Conservation (phyloP, 1,140 invertebrate genomes). For the Pollicipes pollicipes region DNA sequence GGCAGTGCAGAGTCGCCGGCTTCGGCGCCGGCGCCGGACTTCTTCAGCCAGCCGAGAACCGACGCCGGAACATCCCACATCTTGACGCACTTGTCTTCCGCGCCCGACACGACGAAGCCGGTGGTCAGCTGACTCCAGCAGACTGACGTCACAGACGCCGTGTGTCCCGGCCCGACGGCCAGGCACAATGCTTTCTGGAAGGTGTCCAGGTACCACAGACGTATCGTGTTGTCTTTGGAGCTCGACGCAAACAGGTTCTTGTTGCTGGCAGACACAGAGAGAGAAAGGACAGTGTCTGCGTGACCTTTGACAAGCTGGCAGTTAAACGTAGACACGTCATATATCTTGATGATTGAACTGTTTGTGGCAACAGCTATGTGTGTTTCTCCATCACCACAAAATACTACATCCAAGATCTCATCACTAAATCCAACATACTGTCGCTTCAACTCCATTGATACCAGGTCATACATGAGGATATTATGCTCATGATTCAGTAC, state of each 20-base stretch:
- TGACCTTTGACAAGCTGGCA: conserved; percentile 71
- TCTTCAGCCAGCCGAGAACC: conserved; percentile 20
- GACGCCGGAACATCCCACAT: conserved; percentile 49
- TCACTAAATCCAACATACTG: conserved; percentile 72
- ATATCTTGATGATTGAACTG: conserved; percentile 70
- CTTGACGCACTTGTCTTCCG: conserved; percentile 84
- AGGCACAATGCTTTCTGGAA: conserved; percentile 38
- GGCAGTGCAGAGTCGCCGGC: conserved; percentile 34
- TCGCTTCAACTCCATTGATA: conserved; percentile 16
- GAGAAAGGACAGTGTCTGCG: conserved; percentile 60
- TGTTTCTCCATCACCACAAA: conserved; percentile 49
- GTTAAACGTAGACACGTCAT: conserved; percentile 49
- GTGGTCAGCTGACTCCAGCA: conserved; percentile 39
- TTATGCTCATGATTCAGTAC: conserved; percentile 10
- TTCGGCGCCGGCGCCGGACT: conserved; percentile 17
- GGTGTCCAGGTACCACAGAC: conserved; percentile 52
- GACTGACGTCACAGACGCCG: conserved; percentile 58
- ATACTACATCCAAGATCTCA: conserved; percentile 70
- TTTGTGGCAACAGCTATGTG: conserved; percentile 76
- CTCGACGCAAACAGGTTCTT: conserved; percentile 55
- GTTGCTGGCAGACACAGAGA: conserved; percentile 42
- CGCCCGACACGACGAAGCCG: conserved; percentile 53
- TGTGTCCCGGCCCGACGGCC: conserved; percentile 54
- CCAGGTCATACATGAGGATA: conserved; percentile 13
- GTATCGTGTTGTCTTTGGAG: conserved; percentile 65